Base-by-base conservation (phyloP, 2,888 invertebrate genomes). In the Mythimna albipuncta region DNA sequence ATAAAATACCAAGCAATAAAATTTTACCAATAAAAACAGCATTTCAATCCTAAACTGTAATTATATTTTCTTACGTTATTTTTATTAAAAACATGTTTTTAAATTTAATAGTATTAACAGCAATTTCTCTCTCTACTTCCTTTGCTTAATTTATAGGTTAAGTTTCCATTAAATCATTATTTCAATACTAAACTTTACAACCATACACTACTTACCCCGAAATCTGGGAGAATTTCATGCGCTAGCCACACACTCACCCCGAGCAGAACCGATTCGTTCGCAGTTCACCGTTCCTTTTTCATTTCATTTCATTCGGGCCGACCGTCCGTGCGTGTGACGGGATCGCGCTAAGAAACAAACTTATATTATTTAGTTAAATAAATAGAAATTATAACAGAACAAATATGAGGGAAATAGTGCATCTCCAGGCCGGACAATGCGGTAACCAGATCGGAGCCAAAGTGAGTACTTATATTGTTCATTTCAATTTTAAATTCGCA, bases 331-430 rank as follows among this genome's bases (percentile, higher is more conserved):
- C 88, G 88, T 85, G 88, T 90, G 87, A 88, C 89, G 89, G 89
- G 85, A 85, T 83, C 88, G 89, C 86, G 86, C 87, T 82, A 77
- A 68, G 75, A 63, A 77, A 69, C 76, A 75, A 79, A 81, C 74
- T 83, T 75, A 77, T 79, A 80, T 76, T 81, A 82, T 77, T 80
- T 84, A 88, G 83, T 87, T 86, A 81, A 85, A 82, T 78, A 88
- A 77, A 88, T 88, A 88, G 86, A 81, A 88, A 75, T 69, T 81
- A 82, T 84, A 85, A 84, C 71, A 89, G 66, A 72, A 85, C 74
- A 88, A 97, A 93, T 86, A 98, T 98, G 98, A 97, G 98, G 96
- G 98, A 98, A 97, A 98, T 98, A 90, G 98, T 98, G 90, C 98
- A 98, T 89, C 97, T 98, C 70, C 98, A 98, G 93, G 98, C 98